Base-by-base conservation (phyloP, 2,113 vertebrate species). In the Aplodontia rufa region DNA sequence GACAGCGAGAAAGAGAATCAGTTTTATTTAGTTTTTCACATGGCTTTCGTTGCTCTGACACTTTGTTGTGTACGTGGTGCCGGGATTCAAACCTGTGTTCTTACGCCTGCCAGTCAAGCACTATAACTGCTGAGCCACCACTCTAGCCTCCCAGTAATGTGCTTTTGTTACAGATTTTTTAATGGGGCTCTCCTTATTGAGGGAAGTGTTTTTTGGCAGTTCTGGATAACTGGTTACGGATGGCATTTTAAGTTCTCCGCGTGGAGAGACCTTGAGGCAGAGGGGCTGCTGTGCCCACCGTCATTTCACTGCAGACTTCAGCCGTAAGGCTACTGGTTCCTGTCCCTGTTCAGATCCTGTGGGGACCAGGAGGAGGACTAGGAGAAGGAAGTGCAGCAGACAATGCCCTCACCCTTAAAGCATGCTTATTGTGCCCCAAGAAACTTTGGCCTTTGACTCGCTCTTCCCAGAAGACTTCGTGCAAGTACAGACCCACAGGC, bases 261-360 rank as follows among this genome's bases (percentile, higher is more conserved):
- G 10, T 53, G 71, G 30, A 45, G 32, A 81, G 75, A 8, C 7
- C 22, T 17, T 13, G 58, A 53, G 51, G 12, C 3, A 22, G 53
- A 37, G 8, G 17, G 24, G 0, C 35, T 7, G 8, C 9, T 6
- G 24, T 47, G 37, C 28, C 35, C 8, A 2, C 9, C 24, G 8
- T 75, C 28, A 2, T n/a, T n/a, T n/a, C n/a, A n/a, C n/a, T n/a
- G n/a, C n/a, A n/a, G n/a, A n/a, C n/a, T n/a, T n/a, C n/a, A n/a
- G n/a, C n/a, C n/a, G n/a, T n/a, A n/a, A n/a, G n/a, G 11, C 30
- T 62, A 22, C 20, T 81, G 6, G 0, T 5, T 81, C 24, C 22
- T 51, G 0, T 12, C 11, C 51, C 3, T 8, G 14, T 78, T 37
- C 16, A 16, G 11, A 32, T 64, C 16, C 30, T 28, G 69, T 22